Base-by-base conservation (phyloP, 2,113 vertebrate species). In the Apaloderma vittatum region DNA sequence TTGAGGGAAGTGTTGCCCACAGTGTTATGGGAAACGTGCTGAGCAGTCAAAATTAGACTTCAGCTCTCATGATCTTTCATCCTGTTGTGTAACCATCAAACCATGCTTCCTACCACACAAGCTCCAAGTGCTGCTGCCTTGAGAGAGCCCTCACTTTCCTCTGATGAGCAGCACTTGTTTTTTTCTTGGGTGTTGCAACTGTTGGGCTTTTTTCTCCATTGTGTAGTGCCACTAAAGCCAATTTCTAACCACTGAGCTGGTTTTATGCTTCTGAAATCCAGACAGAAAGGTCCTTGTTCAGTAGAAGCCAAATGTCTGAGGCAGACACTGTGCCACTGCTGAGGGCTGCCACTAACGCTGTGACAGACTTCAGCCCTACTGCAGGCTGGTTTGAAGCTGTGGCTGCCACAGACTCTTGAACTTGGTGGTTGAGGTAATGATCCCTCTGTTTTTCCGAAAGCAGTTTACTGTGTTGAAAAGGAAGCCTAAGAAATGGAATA, bases 81-180 rank as follows among this genome's bases (percentile, higher is more conserved):
- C 83, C 76, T 84, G 82, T 85, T 78, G 66, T 89, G 81, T 91
- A 93, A 93, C 86, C 88, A 94, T 65, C 65, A 93, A 94, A 94
- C 88, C 80, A 73, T 87, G 73, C 76, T 85, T 85, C 83, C 83
- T 49, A 81, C 92, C 88, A 58, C 80, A 76, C 1, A 1, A 84
- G 40, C 66, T 68, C 22, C 1, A 2, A 48, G 65, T 29, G 43
- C 82, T 46, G 48, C 67, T 84, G 86, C 65, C 48, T 40, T 5
- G 15, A 75, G 32, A 58, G 37, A 84, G 36, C 34, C 86, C 55
- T 94, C 77, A 17, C 70, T 72, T 91, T 74, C 54, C 83, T 81
- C 45, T 82, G n/a, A 65, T 32, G 63, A 77, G 90, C 48, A 86
- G 78, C 0, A 21, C 75, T 48, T 84, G 58, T 9, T 88, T 95